These are phyloP conservation scores for Helicoverpa zea DNA, from an alignment of 1,140 invertebrate genomes.

Conservation along the genomic window DNA sequence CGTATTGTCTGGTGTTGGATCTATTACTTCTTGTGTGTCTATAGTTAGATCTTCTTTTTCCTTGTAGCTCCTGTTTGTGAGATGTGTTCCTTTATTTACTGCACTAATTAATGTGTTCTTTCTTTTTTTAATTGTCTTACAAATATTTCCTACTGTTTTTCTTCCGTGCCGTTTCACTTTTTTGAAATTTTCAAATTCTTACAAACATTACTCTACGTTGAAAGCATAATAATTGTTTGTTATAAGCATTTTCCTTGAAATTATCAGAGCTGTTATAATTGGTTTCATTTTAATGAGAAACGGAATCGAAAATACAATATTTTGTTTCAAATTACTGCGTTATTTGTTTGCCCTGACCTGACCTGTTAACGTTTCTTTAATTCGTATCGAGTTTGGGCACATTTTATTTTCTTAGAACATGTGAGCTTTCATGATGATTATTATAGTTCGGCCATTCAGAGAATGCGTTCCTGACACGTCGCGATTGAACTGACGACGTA, in stretches of 20 bases:
- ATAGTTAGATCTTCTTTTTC: background rate
- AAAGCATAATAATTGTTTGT: background rate
- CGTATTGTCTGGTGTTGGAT: background rate
- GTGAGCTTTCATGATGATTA: background rate
- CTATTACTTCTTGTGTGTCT: background rate
- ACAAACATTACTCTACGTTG: background rate
- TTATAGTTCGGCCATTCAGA: no score
- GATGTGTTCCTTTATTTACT: no score
- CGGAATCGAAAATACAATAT: conserved; percentile 8
- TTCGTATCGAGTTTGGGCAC: background rate
- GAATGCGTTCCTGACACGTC: no score
- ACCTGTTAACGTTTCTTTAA: conserved; percentile 17
- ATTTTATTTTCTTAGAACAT: conserved; percentile 20
- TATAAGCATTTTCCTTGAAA: conserved; percentile 16
- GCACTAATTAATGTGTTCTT: no score
- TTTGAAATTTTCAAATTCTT: no score
- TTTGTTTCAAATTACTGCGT: background rate
- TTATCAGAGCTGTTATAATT: conserved; percentile 22
- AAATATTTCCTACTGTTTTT: no score
- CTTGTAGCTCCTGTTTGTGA: no score
- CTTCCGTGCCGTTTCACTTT: no score
- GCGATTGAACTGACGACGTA: no score
- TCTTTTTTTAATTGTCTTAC: no score
- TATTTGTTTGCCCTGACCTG: conserved; percentile 7
- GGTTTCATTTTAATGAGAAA: conserved; percentile 23